Percentiles rank a stretch among this genome's conserved stretches.
phyloP scores from a whole-genome alignment of 2,888 invertebrate species.

The Cheilosia variabilis region DNA sequence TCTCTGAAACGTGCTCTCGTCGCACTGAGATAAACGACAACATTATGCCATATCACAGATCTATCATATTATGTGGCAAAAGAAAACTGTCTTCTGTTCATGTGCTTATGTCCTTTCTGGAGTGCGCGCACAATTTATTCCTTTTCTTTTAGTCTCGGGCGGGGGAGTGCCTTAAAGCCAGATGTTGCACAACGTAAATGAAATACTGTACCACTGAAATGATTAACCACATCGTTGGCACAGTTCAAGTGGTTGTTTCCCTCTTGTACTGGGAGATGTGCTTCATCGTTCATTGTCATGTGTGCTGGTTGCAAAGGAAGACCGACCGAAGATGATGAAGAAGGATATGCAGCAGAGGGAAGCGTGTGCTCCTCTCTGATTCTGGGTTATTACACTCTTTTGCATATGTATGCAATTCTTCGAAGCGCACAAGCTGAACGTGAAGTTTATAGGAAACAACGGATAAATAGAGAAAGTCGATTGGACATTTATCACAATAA shows the following conservation, averaged over 20 bases:
- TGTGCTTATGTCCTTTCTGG: slow-evolving; percentile 61
- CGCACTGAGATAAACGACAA: slow-evolving; percentile 68
- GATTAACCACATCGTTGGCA: slow-evolving; percentile 75
- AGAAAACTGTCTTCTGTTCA: slow-evolving; percentile 60
- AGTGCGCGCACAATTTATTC: slow-evolving; percentile 47
- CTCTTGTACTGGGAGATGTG: slow-evolving; percentile 56
- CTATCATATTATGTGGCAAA: slow-evolving; percentile 58
- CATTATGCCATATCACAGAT: slow-evolving; percentile 72
- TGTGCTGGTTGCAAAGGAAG: slow-evolving; percentile 16
- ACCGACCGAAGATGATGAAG: slow-evolving; percentile 16
- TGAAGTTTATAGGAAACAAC: slow-evolving; percentile 9
- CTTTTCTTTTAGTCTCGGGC: slow-evolving; percentile 5
- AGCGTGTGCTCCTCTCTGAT: slow-evolving; percentile 17
- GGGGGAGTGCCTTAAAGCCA: slow-evolving; percentile 54
- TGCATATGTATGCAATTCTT: slow-evolving; percentile 54
- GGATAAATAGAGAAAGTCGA: slow-evolving; percentile 31
- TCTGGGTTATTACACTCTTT: slow-evolving; percentile 65
- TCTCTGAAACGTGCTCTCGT: slow-evolving; percentile 69
- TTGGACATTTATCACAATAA: slow-evolving; percentile 57
- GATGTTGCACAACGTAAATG: slow-evolving; percentile 63
- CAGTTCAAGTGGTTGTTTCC: slow-evolving; percentile 72
- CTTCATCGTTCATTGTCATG: slow-evolving; percentile 55
- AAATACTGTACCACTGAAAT: slow-evolving; percentile 74
- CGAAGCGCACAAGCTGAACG: slow-evolving; percentile 24
- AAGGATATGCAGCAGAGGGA: slow-evolving; percentile 6